These are phyloP conservation scores for Cliona cf. orientalis DNA, from an alignment of 37 sponge, comb jelly and placozoan genomes.

Conservation along the genomic window DNA sequence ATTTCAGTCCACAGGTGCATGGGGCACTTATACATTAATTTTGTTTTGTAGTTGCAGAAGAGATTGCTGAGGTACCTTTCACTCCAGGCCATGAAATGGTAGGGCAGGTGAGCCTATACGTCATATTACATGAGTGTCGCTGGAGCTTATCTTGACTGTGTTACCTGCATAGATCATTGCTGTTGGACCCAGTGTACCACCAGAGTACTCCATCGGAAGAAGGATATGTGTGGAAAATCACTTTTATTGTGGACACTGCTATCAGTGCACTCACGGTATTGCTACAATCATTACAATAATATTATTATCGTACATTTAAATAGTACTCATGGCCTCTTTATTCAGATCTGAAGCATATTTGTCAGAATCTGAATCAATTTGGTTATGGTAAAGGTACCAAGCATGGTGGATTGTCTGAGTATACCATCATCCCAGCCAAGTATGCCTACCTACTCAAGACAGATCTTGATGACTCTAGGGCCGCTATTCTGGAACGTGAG, in stretches of 20 bases:
- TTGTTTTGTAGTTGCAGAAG: conserved; percentile 69
- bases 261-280: conserved; percentile 91
- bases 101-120: conserved; percentile 86
- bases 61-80: conserved; percentile 84
- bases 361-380: conserved; percentile 90
- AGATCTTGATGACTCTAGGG: conserved; percentile 70
- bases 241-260: conserved; percentile 94
- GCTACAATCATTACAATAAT: background rate
- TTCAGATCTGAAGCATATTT: conserved; percentile 85
- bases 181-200: conserved; percentile 59
- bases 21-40: background rate
- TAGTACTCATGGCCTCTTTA: background rate
- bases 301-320: background rate
- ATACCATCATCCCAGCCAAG: conserved; percentile 78
- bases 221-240: conserved; percentile 94
- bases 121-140: conserved; percentile 6
- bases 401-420: conserved; percentile 90
- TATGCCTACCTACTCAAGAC: conserved; percentile 89
- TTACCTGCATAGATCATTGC: conserved; percentile 57
- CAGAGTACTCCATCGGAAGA: conserved; percentile 74
- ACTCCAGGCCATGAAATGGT: conserved; percentile 94
- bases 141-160: background rate
- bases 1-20: background rate
- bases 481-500: conserved; percentile 90
- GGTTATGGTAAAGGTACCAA: conserved; percentile 91